Conservation (phyloP, 1,140 invertebrate genomes). For the Nixonia krombeini region DNA sequence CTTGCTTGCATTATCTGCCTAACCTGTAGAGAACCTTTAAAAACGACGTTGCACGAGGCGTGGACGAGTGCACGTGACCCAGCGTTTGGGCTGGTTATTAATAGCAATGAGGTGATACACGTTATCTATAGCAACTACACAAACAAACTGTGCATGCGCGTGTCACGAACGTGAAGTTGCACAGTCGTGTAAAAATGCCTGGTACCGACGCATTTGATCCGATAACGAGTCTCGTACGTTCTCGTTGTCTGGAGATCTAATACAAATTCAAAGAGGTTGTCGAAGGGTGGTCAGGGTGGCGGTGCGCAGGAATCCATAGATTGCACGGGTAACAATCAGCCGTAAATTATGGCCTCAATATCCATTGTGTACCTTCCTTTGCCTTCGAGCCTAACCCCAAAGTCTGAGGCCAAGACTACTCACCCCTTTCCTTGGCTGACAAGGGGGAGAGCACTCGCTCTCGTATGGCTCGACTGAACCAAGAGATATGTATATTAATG, state of each 20-base stretch:
- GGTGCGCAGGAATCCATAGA: conserved; percentile 68
- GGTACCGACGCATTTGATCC: conserved; percentile 27
- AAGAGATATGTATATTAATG: conserved; percentile 74
- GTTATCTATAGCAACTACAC: no score
- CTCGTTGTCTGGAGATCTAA: conserved; percentile 53
- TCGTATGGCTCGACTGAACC: conserved; percentile 62
- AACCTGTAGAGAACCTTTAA: no score
- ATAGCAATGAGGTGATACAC: no score
- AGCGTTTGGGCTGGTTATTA: no score
- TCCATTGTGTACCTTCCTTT: conserved; percentile 71
- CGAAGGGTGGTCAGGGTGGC: conserved; percentile 54
- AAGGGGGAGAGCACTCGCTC: conserved; percentile 38
- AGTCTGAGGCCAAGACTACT: conserved; percentile 70
- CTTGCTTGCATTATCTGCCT: no score
- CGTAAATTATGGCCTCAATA: conserved; percentile 74
- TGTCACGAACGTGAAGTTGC: no score
- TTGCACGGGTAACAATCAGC: conserved; percentile 71
- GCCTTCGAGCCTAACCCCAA: conserved; percentile 65
- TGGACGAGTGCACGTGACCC: no score
- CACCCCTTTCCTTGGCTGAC: conserved; percentile 52
- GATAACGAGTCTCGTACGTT: conserved; percentile 46
- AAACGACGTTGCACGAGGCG: no score
- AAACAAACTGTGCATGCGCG: no score
- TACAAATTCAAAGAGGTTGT: conserved; percentile 66
- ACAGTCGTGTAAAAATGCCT: no score